Evolutionary conservation across 2,113 vertebrate species (phyloP).

Genomic region (Alethe castanea): DNA sequence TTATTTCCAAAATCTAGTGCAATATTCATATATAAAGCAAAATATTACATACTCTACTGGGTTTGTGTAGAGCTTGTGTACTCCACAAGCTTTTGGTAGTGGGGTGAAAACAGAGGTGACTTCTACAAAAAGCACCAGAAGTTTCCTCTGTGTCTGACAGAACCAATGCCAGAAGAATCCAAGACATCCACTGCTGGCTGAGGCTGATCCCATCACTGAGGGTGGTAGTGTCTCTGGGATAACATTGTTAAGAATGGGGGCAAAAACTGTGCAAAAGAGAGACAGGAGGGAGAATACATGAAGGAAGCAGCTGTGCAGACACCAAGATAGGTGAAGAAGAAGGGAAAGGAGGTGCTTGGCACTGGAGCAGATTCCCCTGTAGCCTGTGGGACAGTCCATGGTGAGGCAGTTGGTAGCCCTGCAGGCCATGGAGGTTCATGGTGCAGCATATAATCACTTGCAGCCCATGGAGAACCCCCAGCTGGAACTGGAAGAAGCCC

Average conservation of each 20-base stretch:
- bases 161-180: background rate
- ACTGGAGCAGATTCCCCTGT: background rate
- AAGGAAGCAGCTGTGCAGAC: background rate
- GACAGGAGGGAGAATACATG: background rate
- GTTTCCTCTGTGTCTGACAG: background rate
- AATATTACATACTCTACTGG: background rate
- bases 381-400: background rate
- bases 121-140: background rate
- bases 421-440: background rate
- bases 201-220: background rate
- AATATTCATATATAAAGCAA: background rate
- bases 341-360: background rate
- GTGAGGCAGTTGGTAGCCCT: background rate
- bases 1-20: background rate
- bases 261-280: background rate
- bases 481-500: background rate
- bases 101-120: background rate
- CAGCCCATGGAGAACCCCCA: background rate
- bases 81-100: background rate
- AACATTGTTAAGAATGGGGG: fast-evolving
- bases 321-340: background rate
- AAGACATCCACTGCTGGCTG: background rate
- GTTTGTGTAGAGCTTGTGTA: background rate
- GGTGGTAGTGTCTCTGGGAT: background rate
- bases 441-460: background rate